A percentile compares a stretch with the other conserved stretches of the same genome.
These are phyloP conservation scores for Peromyscus leucopus DNA, from an alignment of 2,113 vertebrate genomes.

Conservation along the genomic window DNA sequence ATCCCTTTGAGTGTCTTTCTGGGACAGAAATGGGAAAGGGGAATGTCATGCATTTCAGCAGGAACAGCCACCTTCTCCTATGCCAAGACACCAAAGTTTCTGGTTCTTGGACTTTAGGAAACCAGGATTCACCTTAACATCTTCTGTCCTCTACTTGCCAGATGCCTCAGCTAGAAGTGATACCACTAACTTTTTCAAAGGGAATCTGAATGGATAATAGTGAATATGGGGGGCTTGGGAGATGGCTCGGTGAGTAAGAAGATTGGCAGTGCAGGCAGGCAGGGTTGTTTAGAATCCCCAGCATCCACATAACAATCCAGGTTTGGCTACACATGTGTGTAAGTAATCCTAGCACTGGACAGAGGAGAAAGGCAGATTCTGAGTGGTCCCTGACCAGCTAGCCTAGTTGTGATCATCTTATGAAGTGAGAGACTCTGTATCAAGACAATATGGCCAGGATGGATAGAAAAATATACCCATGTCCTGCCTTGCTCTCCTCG, in stretches of 20 bases:
- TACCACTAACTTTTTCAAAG: neutral
- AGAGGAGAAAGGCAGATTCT: neutral
- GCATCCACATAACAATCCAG: neutral
- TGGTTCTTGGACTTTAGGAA: neutral
- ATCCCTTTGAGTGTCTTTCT: neutral
- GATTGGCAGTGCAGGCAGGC: neutral
- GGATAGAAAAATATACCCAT: neutral
- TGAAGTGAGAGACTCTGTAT: neutral
- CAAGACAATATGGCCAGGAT: neutral
- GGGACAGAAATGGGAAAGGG: neutral
- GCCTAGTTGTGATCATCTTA: neutral
- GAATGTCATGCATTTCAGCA: neutral
- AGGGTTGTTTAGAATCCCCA: neutral
- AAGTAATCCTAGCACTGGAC: neutral
- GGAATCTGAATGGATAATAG: neutral
- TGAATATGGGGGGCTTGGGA: neutral
- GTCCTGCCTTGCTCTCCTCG: accelerated
- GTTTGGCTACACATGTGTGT: neutral
- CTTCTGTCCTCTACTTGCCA: neutral
- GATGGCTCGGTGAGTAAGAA: neutral
- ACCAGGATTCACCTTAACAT: neutral
- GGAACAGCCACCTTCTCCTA: neutral
- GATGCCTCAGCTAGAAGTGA: neutral
- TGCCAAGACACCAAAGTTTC: neutral
- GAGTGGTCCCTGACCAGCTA: neutral